A percentile compares a stretch with the other conserved stretches of the same genome.
These are phyloP conservation scores for Agrypnia vestita DNA, from an alignment of 1,140 invertebrate species.

Conservation along the genomic window DNA sequence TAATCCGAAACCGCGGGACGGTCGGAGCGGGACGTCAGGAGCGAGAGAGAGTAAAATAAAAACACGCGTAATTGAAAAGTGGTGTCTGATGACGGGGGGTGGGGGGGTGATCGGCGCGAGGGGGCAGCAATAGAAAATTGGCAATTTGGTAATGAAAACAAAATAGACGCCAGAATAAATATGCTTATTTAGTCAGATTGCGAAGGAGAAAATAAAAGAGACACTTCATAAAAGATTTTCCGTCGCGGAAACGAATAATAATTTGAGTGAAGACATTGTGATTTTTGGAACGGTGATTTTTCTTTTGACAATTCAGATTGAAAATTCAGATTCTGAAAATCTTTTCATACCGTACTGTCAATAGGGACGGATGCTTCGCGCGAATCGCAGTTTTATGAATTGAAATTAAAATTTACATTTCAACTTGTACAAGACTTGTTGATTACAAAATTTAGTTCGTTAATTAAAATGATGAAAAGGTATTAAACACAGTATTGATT, in stretches of 20 bases:
- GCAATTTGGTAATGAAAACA: conserved; percentile 52
- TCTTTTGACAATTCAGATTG: too few relatives aligned
- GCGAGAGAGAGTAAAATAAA: conserved; percentile 48
- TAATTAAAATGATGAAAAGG: too few relatives aligned
- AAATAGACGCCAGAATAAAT: conserved; percentile 35
- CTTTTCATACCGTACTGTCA: too few relatives aligned
- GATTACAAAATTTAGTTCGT: too few relatives aligned
- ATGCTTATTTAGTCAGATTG: conserved; percentile 43
- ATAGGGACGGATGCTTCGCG: too few relatives aligned
- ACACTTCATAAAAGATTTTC: conserved; percentile 20
- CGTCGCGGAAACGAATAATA: conserved; percentile 20
- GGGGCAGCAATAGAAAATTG: conserved; percentile 49
- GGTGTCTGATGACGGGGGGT: conserved; percentile 47
- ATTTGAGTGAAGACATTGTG: background rate
- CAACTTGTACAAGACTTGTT: background rate
- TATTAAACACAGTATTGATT: too few relatives aligned
- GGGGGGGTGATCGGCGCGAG: background rate
- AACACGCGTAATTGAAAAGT: conserved; percentile 57
- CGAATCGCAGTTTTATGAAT: background rate
- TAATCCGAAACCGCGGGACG: conserved; percentile 22
- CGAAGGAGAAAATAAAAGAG: conserved; percentile 19
- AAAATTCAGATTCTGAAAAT: too few relatives aligned
- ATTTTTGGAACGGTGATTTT: conserved; percentile 20
- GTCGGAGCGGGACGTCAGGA: conserved; percentile 49
- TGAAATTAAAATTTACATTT: conserved; percentile 5